phyloP scores from a whole-genome alignment of 2,113 vertebrate genomes.

The Rhinolophus ferrumequinum region DNA sequence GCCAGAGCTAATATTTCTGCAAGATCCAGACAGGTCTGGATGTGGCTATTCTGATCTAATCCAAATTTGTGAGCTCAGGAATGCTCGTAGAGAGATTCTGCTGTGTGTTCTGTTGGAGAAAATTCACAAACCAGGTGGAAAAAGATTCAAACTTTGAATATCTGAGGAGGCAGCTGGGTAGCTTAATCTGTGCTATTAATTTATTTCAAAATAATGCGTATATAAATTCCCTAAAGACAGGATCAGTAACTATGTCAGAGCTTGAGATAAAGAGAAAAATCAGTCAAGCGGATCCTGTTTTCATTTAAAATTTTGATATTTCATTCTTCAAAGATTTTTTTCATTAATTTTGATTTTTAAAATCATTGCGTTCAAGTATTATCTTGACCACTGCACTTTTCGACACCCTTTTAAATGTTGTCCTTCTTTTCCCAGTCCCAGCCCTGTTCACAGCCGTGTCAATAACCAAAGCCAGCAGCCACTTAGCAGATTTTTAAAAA shows the following conservation, averaged over 20 bases:
- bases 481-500: background rate
- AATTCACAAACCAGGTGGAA: background rate
- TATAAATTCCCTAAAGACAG: background rate
- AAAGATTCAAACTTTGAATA: background rate
- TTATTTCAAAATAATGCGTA: background rate
- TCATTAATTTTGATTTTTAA: conserved; percentile 8
- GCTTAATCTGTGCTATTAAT: background rate
- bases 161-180: background rate
- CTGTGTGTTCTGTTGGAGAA: background rate
- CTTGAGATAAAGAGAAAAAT: background rate
- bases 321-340: background rate
- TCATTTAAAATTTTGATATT: background rate
- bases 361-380: background rate
- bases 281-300: background rate
- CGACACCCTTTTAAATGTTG: background rate
- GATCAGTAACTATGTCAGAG: background rate
- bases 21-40: conserved; percentile 66
- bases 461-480: background rate
- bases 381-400: background rate
- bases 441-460: too few relatives aligned
- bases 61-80: conserved; percentile 49
- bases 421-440: too few relatives aligned
- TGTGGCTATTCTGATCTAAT: conserved; percentile 56
- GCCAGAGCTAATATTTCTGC: conserved; percentile 71
- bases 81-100: conserved; percentile 8